A percentile compares a stretch with the other conserved stretches of the same genome.
Evolutionary conservation across 2,888 invertebrate species (phyloP).

Genomic region (Pheosia tremula): DNA sequence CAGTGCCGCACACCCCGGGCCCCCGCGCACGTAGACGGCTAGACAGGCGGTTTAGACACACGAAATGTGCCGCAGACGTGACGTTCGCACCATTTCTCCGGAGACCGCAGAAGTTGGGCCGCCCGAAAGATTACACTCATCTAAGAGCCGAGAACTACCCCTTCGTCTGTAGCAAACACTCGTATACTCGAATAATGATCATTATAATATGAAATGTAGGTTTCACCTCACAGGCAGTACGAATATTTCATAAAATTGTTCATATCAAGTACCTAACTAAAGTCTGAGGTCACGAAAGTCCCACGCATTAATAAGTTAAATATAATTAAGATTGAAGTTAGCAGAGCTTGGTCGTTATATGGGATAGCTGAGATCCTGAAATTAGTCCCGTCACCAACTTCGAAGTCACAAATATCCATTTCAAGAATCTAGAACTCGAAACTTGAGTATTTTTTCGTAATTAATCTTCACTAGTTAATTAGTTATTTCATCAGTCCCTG

Average conservation of each 20-base stretch:
- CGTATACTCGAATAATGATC: background rate
- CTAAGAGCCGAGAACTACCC: slow-evolving; percentile 5
- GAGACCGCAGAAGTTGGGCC: slow-evolving; percentile 3
- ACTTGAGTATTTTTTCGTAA: background rate
- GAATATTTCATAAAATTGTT: no score
- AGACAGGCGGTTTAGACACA: slow-evolving; percentile 3
- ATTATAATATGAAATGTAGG: background rate
- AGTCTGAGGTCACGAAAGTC: no score
- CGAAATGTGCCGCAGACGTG: slow-evolving; percentile 5
- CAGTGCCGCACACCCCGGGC: slow-evolving; percentile 21
- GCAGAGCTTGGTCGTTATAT: no score
- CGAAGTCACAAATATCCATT: background rate
- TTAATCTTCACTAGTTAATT: slow-evolving; percentile 1
- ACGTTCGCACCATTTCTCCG: slow-evolving; percentile 8
- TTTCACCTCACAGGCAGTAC: background rate
- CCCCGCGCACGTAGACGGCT: slow-evolving; percentile 16
- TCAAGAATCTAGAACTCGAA: background rate
- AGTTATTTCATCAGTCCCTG: background rate
- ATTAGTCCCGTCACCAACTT: background rate
- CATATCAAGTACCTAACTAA: no score
- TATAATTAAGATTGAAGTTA: no score
- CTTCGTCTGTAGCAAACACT: background rate
- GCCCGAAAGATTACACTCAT: slow-evolving; percentile 11
- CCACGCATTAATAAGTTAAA: no score
- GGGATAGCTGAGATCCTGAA: background rate